Evolutionary conservation across 2,797 vertebrate species (phyloP).

Genomic region (Falco cherrug): DNA sequence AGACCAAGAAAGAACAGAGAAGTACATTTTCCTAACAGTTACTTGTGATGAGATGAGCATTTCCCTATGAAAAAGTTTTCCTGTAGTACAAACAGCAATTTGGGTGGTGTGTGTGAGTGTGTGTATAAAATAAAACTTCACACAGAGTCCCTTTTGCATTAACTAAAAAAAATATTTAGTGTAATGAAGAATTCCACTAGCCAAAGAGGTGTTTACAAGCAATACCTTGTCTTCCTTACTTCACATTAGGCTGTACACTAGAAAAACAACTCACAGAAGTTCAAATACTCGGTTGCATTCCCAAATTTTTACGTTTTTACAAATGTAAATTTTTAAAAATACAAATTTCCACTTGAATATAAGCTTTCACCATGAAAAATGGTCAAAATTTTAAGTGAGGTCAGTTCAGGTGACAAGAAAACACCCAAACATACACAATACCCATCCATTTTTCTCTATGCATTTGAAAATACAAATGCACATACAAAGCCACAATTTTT

Average conservation of each 20-base stretch:
- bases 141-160: background rate
- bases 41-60: background rate
- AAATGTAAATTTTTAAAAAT: background rate
- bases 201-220: background rate
- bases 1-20: background rate
- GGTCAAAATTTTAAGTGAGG: background rate
- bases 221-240: background rate
- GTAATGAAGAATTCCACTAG: background rate
- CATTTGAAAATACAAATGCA: conserved; percentile 43
- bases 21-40: background rate
- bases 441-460: background rate
- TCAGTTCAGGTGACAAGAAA: background rate
- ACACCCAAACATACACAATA: conserved; percentile 17
- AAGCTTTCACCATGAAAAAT: background rate
- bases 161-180: background rate
- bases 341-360: background rate
- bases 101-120: no score
- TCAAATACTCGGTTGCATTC: background rate
- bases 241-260: background rate
- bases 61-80: background rate
- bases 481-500: conserved; percentile 24
- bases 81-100: background rate
- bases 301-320: background rate
- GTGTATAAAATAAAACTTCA: background rate
- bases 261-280: background rate